Evolutionary conservation across 2,797 vertebrate genomes (phyloP).

Genomic region (Channallabes apus): DNA sequence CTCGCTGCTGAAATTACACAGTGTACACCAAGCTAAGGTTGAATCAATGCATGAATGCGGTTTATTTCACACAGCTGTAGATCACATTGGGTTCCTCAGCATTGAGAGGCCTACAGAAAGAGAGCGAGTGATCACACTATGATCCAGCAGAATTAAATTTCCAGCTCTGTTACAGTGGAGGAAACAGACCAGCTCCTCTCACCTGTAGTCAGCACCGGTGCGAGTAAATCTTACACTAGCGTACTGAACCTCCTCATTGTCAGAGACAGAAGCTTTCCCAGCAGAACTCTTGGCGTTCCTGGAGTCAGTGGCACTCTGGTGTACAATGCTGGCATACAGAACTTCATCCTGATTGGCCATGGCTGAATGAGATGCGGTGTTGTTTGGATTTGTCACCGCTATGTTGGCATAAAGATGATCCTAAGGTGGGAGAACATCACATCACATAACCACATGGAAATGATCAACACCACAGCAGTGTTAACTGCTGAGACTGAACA

Average conservation of each 20-base stretch:
- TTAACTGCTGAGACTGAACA: too few species aligned
- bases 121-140: not conserved
- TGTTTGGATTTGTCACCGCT: not conserved
- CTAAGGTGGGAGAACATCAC: not conserved
- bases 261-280: not conserved
- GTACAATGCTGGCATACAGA: not conserved
- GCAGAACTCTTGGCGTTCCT: not conserved
- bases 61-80: conserved; percentile 17
- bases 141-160: conserved; percentile 2
- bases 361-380: not conserved
- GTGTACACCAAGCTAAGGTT: too few species aligned
- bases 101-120: not conserved
- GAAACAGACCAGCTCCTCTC: not conserved
- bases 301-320: not conserved
- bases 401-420: not conserved
- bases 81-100: conserved; percentile 7
- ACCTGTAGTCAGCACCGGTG: not conserved
- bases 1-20: too few species aligned
- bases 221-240: not conserved
- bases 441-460: too few species aligned
- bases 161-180: not conserved
- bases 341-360: not conserved
- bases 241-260: not conserved
- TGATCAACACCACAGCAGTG: too few species aligned
- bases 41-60: not conserved